Evolutionary conservation across 2,113 vertebrate genomes (phyloP), one percentile per base, ranked within the genome.

Genomic region (Lamprologus ornatipinnis): DNA sequence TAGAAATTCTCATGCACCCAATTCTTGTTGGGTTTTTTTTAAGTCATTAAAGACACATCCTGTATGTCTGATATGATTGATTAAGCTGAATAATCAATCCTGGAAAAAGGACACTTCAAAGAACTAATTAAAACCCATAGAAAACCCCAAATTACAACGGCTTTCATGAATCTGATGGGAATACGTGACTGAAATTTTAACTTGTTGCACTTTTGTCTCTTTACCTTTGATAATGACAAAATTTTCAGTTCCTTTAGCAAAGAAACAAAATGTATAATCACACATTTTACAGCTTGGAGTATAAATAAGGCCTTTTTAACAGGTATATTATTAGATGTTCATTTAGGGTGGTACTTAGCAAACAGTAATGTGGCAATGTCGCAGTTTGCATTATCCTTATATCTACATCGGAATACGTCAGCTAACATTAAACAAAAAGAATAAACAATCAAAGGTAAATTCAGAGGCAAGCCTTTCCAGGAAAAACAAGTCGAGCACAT

Each of bases 21-120:
- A 10, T 73, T 73, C 68, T 73, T 73, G 63, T 42, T 68, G 1
- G 0, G 0, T 1, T 1, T 21, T 42, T 65, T 40, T 45, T 1
- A 26, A 45, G 40, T 10, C 40, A 73, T 17, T 45, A 73, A 45
- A 73, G 13, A 6, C 21, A 23, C 21, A 45, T 45, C 21, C 13
- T 45, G 14, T 45, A 73, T 45, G 17, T 65, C 10, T 65, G 60
- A 65, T 65, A 65, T 12, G 31, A 65, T 12, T 65, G 33, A 65
- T 65, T 65, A 65, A 37, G 17, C 33, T 35, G 19, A 65, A 65
- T 65, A 73, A 73, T 17, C 5, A 3, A 42, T 42, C 21, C 37
- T 42, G 65, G 37, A 73, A 73, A 70, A 73, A 70, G 37, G 12
- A 42, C 35, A 42, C 11, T 70, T 70, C 65, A 26, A 26, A 21